Conservation (phyloP, 2,113 vertebrate species). For the Sialia sialis region DNA sequence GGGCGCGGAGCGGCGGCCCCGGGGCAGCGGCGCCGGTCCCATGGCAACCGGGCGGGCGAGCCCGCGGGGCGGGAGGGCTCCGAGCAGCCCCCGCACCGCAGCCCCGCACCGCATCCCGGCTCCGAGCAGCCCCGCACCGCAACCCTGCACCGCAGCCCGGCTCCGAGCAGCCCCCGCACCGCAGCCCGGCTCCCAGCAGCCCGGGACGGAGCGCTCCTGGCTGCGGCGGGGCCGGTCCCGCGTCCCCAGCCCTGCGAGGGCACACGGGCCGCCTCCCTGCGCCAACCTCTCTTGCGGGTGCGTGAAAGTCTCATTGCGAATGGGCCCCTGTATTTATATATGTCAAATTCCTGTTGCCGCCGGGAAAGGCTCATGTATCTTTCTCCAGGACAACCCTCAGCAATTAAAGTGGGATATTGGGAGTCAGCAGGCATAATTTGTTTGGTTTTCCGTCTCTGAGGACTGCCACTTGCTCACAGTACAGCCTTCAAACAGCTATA, state of each 20-base stretch:
- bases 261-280: neutral
- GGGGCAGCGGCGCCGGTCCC: neutral
- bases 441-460: neutral
- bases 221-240: neutral
- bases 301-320: rapidly evolving
- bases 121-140: too few species aligned
- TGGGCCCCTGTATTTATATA: rapidly evolving
- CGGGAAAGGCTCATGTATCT: neutral
- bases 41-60: neutral
- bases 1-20: neutral
- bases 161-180: too few species aligned
- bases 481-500: neutral
- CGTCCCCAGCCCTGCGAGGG: neutral
- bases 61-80: neutral
- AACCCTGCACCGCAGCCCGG: too few species aligned
- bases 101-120: too few species aligned
- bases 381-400: neutral
- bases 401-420: neutral
- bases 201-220: neutral
- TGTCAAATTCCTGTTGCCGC: neutral
- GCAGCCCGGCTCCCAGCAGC: too few species aligned
- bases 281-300: rapidly evolving
- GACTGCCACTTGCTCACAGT: neutral
- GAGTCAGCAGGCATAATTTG: neutral
- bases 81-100: neutral